Base-by-base conservation (phyloP, 2,113 vertebrate genomes). In the Catagonus wagneri region DNA sequence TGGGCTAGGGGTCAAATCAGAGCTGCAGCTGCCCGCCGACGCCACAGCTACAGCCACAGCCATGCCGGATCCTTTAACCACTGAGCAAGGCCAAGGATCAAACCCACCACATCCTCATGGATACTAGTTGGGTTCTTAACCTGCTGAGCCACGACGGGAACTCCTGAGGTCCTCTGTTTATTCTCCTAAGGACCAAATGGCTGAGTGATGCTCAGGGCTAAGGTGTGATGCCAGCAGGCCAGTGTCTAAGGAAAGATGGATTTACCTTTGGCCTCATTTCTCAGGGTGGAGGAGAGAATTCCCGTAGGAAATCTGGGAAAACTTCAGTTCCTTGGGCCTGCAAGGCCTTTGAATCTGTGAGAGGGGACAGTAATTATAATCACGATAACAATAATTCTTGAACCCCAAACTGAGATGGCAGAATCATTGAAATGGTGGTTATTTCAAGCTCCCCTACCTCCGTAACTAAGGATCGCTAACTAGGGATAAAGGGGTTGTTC, bases 351-450 rank as follows among this genome's bases (percentile, higher is more conserved):
- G 44, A 44, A 71, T 58, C 83, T 93, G 66, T 76, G 56, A 87
- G 80, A 89, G 44, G 50, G n/a, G 27, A 50, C 11, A 69, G 32
- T 65, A 34, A 79, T 89, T 66, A 72, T 6, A 83, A 74, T 79
- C 76, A 58, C 23, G 61, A 83, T 12, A 63, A 52, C 50, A 76
- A 44, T 95, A 22, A 60, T 52, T 72, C 36, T 32, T 36, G 36
- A 85, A 76, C 66, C 56, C 92, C 50, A 78, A 95, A 85, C 39
- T 69, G 56, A 95, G 90, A 19, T 50, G 80, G 78, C 50, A 72
- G 66, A 92, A 75, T 87, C 80, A 78, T 4, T 17, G 61, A 88
- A 87, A 94, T 39, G 61, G 39, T 54, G 81, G 23, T 36, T 93
- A 89, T 66, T 29, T n/a, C 72, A 92, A 61, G 65, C 23, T 66